Evolutionary conservation across 2,888 invertebrate species (phyloP).

Genomic region (Oeneis ivallda): DNA sequence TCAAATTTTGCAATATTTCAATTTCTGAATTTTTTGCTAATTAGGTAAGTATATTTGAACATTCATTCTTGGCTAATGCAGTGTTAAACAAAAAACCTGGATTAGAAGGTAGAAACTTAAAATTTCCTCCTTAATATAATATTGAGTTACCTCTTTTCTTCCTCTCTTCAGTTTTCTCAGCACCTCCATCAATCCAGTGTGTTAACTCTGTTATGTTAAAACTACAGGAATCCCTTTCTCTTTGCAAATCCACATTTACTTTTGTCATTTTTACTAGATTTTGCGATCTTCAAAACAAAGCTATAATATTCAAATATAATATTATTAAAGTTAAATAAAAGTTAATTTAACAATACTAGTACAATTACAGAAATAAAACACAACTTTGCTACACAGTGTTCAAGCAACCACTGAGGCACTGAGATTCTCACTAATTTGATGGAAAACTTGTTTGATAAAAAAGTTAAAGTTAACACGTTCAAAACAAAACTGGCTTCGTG

Average conservation of each 20-base stretch:
- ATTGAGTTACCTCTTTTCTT: slow-evolving; percentile 67
- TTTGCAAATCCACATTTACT: slow-evolving; percentile 86
- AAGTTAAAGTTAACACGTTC: not conserved
- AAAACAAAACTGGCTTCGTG: slow-evolving; percentile 2
- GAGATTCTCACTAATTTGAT: not conserved
- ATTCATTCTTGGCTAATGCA: no score
- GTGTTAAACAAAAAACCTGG: no score
- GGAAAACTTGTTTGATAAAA: slow-evolving; percentile 4
- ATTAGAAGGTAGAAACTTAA: not conserved
- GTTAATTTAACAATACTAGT: not conserved
- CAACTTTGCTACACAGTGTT: slow-evolving; percentile 16
- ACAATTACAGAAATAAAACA: not conserved
- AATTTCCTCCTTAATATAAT: not conserved
- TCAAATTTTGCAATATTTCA: no score
- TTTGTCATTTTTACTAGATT: slow-evolving; percentile 38
- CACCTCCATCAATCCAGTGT: slow-evolving; percentile 89
- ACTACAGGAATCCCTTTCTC: slow-evolving; percentile 88
- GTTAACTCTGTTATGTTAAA: slow-evolving; percentile 89
- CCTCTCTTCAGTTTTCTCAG: slow-evolving; percentile 86
- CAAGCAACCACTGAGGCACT: slow-evolving; percentile 15
- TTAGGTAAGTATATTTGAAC: no score
- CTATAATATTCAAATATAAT: not conserved
- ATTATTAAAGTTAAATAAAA: not conserved
- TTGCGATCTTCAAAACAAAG: not conserved
- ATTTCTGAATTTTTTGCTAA: no score